These are phyloP conservation scores for Frieseomelitta varia DNA, from an alignment of 1,140 invertebrate genomes.

Conservation along the genomic window DNA sequence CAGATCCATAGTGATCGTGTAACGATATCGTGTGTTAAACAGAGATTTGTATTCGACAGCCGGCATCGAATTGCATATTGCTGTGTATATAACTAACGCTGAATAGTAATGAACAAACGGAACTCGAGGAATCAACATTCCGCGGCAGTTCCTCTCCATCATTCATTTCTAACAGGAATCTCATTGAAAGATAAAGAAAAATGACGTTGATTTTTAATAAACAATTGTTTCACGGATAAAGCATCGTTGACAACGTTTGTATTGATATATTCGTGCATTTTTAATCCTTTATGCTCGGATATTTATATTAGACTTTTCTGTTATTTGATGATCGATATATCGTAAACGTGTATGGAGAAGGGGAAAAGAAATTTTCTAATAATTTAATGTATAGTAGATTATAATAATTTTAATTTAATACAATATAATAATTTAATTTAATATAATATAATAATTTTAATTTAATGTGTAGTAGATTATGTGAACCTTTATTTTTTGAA, in stretches of 20 bases:
- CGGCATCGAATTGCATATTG: constrained; percentile 21
- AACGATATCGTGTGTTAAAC: neutral
- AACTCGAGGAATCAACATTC: constrained; percentile 36
- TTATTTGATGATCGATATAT: too few species aligned
- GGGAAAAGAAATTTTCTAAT: too few species aligned
- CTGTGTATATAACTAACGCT: constrained; percentile 15
- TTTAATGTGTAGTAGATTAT: too few species aligned
- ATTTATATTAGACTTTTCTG: too few species aligned
- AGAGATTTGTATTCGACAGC: constrained; percentile 20
- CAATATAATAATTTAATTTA: too few species aligned
- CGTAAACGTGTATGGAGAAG: too few species aligned
- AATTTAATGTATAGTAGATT: too few species aligned
- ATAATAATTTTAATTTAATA: too few species aligned
- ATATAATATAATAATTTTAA: too few species aligned
- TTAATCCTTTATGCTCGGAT: neutral
- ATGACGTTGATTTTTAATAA: neutral
- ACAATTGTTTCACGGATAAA: neutral
- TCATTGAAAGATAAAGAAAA: neutral
- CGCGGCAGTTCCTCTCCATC: neutral
- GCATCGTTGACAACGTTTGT: neutral
- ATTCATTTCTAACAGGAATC: neutral
- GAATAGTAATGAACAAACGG: constrained; percentile 37
- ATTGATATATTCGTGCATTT: neutral
- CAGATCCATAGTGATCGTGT: constrained; percentile 7
- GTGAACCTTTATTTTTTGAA: too few species aligned